Evolutionary conservation across 2,113 vertebrate species (phyloP).

Genomic region (Mormyrus iriodes): DNA sequence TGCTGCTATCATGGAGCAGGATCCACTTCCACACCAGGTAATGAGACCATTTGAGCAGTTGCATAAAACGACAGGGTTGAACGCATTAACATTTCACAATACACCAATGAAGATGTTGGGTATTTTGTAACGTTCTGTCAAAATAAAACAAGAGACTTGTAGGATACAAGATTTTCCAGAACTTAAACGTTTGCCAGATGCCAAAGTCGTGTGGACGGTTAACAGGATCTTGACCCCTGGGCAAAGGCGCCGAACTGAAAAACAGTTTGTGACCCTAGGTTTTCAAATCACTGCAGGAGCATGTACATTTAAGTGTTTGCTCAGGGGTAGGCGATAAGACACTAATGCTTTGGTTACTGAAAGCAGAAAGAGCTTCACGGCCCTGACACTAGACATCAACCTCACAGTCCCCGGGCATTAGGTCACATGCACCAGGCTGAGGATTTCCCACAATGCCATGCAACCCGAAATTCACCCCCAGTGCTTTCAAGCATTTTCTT

Average conservation of each 20-base stretch:
- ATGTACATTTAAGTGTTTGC: neutral
- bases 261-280: neutral
- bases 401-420: neutral
- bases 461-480: neutral
- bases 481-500: conserved; percentile 3
- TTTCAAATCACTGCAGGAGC: neutral
- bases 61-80: neutral
- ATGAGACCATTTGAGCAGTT: neutral
- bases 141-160: neutral
- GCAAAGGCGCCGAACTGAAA: neutral
- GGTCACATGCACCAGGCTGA: neutral
- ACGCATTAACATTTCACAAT: neutral
- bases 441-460: neutral
- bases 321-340: neutral
- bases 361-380: neutral
- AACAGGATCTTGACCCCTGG: neutral
- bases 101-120: neutral
- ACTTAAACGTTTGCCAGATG: neutral
- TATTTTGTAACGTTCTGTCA: neutral
- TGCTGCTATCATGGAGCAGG: conserved; percentile 11
- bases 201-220: neutral
- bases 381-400: neutral
- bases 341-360: neutral
- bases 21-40: neutral
- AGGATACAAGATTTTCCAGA: neutral